These are phyloP conservation scores for Lochmaea crataegi DNA, from an alignment of 2,888 invertebrate species.

Conservation along the genomic window DNA sequence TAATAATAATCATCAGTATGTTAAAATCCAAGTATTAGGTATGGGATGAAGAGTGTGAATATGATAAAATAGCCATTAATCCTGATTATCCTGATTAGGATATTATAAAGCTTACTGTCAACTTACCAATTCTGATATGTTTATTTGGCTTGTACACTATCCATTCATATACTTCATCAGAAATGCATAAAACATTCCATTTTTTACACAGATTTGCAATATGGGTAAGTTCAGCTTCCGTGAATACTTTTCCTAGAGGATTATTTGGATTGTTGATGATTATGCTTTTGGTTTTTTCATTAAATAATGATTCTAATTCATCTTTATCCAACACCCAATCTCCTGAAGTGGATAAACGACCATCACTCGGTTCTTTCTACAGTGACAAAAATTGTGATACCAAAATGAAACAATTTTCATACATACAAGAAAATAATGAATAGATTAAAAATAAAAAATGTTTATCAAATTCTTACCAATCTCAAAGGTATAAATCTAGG, in stretches of 20 bases:
- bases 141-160: constrained; percentile 85
- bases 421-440: too few relatives aligned
- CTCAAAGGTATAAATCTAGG: constrained; percentile 89
- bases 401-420: background rate
- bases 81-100: too few relatives aligned
- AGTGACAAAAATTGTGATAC: background rate
- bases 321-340: constrained; percentile 91
- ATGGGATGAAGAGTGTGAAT: too few relatives aligned
- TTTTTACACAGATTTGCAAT: constrained; percentile 93
- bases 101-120: background rate
- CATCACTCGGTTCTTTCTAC: constrained; percentile 52
- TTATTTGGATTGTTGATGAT: constrained; percentile 99
- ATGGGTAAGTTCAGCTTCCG: constrained; percentile 73
- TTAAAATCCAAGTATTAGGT: too few relatives aligned
- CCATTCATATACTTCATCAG: constrained; percentile 99
- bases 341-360: constrained; percentile 72
- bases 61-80: too few relatives aligned
- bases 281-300: constrained; percentile 89
- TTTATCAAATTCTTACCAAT: constrained; percentile 67
- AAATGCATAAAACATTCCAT: constrained; percentile 90
- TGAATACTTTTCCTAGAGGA: constrained; percentile 93
- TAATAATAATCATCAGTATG: background rate
- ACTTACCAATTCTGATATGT: constrained; percentile 89
- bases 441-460: too few relatives aligned
- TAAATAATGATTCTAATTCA: constrained; percentile 86